Percentiles rank a stretch among this genome's conserved stretches.
Conservation (phyloP, 2,113 vertebrate species). For the Glaucidium brasilianum region DNA sequence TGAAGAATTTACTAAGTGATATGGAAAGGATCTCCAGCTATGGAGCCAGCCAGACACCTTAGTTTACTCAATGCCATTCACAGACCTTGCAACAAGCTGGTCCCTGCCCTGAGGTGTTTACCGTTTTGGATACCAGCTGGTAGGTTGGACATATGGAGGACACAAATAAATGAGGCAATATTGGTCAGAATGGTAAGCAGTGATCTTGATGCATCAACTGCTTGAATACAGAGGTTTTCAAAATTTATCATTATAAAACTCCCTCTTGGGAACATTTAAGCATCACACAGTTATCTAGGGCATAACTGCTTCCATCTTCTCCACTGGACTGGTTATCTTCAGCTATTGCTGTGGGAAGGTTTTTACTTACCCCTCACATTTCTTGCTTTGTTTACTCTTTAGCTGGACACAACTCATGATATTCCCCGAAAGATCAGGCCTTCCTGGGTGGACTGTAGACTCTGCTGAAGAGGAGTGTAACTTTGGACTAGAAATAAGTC, state of each 20-base stretch:
- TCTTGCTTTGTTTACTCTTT: background rate
- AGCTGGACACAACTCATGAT: background rate
- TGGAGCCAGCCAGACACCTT: background rate
- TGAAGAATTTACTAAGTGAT: background rate
- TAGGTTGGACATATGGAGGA: background rate
- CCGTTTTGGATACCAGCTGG: background rate
- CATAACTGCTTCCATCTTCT: background rate
- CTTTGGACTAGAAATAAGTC: background rate
- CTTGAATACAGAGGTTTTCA: background rate
- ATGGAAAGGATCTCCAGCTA: background rate
- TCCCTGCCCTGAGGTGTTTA: background rate
- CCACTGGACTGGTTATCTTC: background rate
- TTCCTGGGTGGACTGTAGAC: background rate
- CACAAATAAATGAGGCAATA: background rate
- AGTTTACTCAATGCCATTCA: background rate
- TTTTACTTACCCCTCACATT: slow-evolving; percentile 8
- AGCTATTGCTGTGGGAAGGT: background rate
- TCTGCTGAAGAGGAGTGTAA: background rate
- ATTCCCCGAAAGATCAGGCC: background rate
- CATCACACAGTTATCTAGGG: background rate
- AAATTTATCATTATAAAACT: background rate
- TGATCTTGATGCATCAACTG: background rate
- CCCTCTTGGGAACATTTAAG: background rate
- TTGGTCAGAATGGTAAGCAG: background rate
- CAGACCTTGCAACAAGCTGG: background rate